phyloP scores from a whole-genome alignment of 2,113 vertebrate species.

The Leptosomus discolor region DNA sequence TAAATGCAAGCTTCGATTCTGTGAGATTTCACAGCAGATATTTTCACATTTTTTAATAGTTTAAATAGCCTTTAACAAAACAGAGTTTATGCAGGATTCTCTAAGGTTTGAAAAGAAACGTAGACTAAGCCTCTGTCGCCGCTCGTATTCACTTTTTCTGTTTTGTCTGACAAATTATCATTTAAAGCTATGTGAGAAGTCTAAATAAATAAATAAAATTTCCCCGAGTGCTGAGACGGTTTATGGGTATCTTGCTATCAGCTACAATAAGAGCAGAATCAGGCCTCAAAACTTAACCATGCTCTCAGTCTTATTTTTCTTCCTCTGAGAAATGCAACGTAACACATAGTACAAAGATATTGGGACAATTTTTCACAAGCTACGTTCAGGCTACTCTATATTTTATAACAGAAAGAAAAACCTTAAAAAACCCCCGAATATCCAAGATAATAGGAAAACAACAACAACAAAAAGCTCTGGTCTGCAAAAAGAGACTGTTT shows the following conservation, averaged over 20 bases:
- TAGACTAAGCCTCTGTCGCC: slow-evolving; percentile 40
- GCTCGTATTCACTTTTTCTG: slow-evolving; percentile 38
- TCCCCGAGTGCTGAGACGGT: slow-evolving; percentile 15
- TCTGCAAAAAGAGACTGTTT: slow-evolving; percentile 21
- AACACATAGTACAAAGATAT: slow-evolving; percentile 5
- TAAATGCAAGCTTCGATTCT: slow-evolving; percentile 48
- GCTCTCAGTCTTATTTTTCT: slow-evolving; percentile 8
- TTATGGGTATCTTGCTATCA: slow-evolving; percentile 27
- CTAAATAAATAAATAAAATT: slow-evolving; percentile 66
- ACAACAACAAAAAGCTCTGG: neutral
- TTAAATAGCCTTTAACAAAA: slow-evolving; percentile 53
- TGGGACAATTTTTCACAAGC: slow-evolving; percentile 42
- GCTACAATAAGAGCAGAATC: slow-evolving; percentile 29
- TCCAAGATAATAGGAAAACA: neutral
- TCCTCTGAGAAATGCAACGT: slow-evolving; percentile 18
- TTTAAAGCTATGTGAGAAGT: slow-evolving; percentile 59
- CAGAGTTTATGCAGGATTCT: slow-evolving; percentile 50
- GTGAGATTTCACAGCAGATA: slow-evolving; percentile 43
- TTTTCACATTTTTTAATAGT: slow-evolving; percentile 53
- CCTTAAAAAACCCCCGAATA: neutral
- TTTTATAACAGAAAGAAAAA: slow-evolving; percentile 1
- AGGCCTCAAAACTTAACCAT: slow-evolving; percentile 2
- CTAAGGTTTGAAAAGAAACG: slow-evolving; percentile 30
- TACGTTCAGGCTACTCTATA: neutral
- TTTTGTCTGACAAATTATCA: slow-evolving; percentile 60